These are phyloP conservation scores for Varecia variegata DNA, from an alignment of 2,797 vertebrate species.

Conservation along the genomic window DNA sequence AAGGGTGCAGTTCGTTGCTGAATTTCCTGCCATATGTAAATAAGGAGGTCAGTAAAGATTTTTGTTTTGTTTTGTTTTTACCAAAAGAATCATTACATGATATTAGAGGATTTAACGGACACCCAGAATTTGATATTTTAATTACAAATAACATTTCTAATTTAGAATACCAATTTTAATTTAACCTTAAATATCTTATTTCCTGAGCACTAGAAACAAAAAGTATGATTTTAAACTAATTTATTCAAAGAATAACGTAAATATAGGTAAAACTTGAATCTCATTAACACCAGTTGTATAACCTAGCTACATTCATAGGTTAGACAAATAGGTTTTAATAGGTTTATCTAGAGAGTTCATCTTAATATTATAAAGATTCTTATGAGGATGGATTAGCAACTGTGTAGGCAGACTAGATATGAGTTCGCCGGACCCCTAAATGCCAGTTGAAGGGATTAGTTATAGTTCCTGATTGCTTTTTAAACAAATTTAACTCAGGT, in stretches of 20 bases:
- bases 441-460: not conserved
- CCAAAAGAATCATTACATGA: not conserved
- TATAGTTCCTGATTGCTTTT: not conserved
- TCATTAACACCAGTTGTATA: not conserved
- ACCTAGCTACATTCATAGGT: not conserved
- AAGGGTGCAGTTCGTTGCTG: not conserved
- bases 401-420: not conserved
- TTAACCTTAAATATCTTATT: not conserved
- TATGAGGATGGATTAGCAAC: not conserved
- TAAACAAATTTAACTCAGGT: not conserved
- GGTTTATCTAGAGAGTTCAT: not conserved
- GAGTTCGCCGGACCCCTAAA: not conserved
- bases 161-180: not conserved
- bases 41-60: not conserved
- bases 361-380: not conserved
- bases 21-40: not conserved
- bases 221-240: not conserved
- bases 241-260: not conserved
- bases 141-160: not conserved
- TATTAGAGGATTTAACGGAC: not conserved
- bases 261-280: not conserved
- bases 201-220: not conserved
- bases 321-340: not conserved
- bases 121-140: not conserved
- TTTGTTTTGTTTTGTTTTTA: not conserved